Conservation (phyloP, 2,797 vertebrate genomes). For the Dendrocincla fuliginosa region DNA sequence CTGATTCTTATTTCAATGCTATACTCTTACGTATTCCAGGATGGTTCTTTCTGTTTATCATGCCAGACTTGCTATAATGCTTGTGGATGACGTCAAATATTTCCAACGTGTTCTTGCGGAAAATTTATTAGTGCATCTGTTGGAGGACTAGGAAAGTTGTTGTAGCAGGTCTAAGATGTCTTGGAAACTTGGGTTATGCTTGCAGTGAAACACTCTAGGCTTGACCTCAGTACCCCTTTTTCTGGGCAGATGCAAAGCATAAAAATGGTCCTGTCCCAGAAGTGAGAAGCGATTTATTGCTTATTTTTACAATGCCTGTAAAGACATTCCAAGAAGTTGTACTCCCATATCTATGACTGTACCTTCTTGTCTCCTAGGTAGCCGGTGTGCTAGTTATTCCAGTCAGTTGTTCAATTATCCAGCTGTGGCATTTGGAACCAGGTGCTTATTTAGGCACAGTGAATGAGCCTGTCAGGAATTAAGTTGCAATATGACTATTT, state of each 20-base stretch:
- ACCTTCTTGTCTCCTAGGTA: neutral
- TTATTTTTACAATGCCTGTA: rapidly evolving
- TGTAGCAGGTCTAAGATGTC: neutral
- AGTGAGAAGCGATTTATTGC: rapidly evolving
- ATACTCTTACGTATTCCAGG: neutral
- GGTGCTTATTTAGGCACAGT: neutral
- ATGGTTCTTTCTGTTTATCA: neutral
- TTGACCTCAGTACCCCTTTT: neutral
- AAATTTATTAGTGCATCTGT: neutral
- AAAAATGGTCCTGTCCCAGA: neutral
- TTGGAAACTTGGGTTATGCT: neutral
- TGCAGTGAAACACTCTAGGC: neutral
- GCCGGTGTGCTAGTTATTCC: neutral
- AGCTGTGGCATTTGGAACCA: neutral
- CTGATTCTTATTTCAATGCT: neutral
- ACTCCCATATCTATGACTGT: neutral
- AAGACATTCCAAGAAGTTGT: neutral
- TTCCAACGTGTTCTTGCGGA: neutral
- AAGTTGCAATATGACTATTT: neutral
- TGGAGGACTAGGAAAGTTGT: neutral
- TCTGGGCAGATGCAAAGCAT: neutral
- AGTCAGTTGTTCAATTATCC: neutral
- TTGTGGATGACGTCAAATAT: neutral
- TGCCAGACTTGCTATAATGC: neutral
- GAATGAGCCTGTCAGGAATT: neutral